Percentiles rank a stretch among this genome's conserved stretches.
Conservation (phyloP, 2,888 invertebrate genomes). For the Apamea anceps region DNA sequence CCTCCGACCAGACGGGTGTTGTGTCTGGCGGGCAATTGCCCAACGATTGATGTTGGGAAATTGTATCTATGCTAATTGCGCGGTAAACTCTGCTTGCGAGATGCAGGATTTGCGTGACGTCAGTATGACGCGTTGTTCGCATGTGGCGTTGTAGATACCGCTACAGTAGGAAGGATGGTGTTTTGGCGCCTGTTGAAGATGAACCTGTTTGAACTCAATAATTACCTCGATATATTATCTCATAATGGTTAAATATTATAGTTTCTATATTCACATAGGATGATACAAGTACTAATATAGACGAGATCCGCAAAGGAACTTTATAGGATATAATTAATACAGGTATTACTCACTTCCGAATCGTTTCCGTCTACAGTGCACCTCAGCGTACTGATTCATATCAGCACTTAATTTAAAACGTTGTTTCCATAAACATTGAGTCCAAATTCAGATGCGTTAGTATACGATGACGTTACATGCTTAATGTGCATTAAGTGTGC, state of each 20-base stretch:
- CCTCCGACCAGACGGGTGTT: too few relatives aligned
- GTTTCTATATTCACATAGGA: not conserved
- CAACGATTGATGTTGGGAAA: too few relatives aligned
- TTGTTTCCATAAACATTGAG: not conserved
- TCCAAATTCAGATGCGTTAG: slow-evolving; percentile 4
- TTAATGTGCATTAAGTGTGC: slow-evolving; percentile 38
- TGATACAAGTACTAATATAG: not conserved
- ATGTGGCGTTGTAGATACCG: too few relatives aligned
- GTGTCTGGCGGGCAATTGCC: too few relatives aligned
- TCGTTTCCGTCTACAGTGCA: slow-evolving; percentile 36
- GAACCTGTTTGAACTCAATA: not conserved
- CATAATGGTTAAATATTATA: not conserved
- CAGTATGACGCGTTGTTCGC: too few relatives aligned
- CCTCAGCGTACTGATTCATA: not conserved
- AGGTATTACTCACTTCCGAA: slow-evolving; percentile 63
- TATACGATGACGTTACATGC: slow-evolving; percentile 25
- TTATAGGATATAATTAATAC: slow-evolving; percentile 26
- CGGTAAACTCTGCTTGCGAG: too few relatives aligned
- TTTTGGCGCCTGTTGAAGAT: not conserved
- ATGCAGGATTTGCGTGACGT: too few relatives aligned
- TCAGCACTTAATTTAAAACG: slow-evolving; percentile 31
- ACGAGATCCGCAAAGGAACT: not conserved
- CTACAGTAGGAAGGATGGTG: not conserved
- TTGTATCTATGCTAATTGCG: too few relatives aligned
- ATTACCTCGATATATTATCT: not conserved